Evolutionary conservation across 1,140 invertebrate species (phyloP).

Genomic region (Batillaria attramentaria): DNA sequence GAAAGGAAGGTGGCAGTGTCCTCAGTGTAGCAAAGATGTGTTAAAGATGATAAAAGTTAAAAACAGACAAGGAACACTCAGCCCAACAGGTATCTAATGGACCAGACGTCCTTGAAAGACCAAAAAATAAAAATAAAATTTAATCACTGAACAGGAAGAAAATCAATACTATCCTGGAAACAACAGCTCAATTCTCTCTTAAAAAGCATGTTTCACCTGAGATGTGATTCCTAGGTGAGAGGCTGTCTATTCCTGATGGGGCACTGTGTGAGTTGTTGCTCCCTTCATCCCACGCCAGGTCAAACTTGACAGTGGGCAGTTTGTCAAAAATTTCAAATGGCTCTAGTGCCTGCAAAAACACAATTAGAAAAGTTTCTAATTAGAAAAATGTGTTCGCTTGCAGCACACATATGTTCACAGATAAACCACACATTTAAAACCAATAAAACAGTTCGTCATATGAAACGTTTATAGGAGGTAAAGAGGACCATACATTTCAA

Average conservation of each 20-base stretch:
- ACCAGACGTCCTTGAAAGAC: no score
- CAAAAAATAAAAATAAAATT: no score
- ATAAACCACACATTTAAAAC: background rate
- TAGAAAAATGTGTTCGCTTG: background rate
- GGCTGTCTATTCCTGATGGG: no score
- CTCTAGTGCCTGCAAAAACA: conserved; percentile 56
- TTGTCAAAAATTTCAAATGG: conserved; percentile 74
- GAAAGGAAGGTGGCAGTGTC: no score
- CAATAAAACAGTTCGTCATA: background rate
- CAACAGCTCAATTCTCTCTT: background rate
- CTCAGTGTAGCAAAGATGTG: no score
- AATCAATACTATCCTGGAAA: background rate
- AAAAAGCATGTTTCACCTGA: no score
- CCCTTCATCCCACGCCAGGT: conserved; percentile 85
- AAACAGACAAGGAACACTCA: no score
- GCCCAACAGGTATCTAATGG: no score
- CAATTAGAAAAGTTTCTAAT: conserved; percentile 13
- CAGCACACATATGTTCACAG: background rate
- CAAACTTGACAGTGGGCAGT: conserved; percentile 86
- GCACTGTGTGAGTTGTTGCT: conserved; percentile 77
- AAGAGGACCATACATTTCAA: background rate
- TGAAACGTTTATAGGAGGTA: background rate
- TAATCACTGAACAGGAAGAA: no score
- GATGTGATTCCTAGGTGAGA: conserved; percentile 3
- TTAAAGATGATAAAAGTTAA: no score